Base-by-base conservation (phyloP, 2,113 vertebrate genomes). In the Larimichthys polyactis region DNA sequence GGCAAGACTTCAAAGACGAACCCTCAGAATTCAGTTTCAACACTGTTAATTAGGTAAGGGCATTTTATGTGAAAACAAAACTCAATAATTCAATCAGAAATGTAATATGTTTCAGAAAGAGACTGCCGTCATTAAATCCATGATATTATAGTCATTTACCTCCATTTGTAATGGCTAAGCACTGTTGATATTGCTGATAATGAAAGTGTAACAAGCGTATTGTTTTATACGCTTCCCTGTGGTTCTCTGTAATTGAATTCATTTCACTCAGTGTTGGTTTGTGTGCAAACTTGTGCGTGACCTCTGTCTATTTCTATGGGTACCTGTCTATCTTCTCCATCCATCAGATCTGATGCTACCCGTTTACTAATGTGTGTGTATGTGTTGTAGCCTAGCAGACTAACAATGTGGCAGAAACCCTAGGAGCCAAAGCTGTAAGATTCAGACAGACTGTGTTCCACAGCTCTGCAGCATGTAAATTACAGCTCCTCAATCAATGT, bases 401-500 rank as follows among this genome's bases (percentile, higher is more conserved):
- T 49, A 76, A 70, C n/a, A 36, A 43, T 44, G 40, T 65, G 29
- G 49, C 46, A 65, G 74, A 76, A 67, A 43, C 67, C 36, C 24
- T 32, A 46, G 32, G 12, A 72, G 60, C 36, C 64, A 57, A 75
- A 70, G 62, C 85, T 68, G 48, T 52, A 72, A 80, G 70, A 89
- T 49, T 80, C 36, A 83, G 44, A 79, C 24, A 75, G 49, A 75
- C 63, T 59, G 43, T 64, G 70, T 79, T 82, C 78, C 73, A 67
- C 57, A 69, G 79, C 74, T 86, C 78, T 81, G 88, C 78, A 82
- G 81, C 75, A 88, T 87, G 82, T 75, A 87, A 89, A 91, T 79
- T 80, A 77, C 60, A 82, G 78, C 54, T 79, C 74, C 82, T 89
- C 86, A 88, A 91, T 94, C 91, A 91, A 85, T 83, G 86, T 85